Evolutionary conservation across 64 coral and sea anemone species (phyloP), one percentile per base, ranked within the genome.

Genomic region (Actinia tenebrosa): DNA sequence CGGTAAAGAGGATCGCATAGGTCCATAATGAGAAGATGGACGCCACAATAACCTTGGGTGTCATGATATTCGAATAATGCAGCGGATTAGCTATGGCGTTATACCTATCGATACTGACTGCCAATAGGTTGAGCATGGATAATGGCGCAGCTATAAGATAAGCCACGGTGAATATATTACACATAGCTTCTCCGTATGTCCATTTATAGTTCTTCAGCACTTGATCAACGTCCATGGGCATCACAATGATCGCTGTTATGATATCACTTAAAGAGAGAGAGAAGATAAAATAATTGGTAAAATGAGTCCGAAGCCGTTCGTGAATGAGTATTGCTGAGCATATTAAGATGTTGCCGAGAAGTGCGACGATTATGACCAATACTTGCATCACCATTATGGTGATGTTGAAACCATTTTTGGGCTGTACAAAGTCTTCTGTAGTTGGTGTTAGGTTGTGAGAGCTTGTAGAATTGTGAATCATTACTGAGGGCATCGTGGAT

Each of bases 271-370:
- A 64, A 0, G 97, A 93, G 18, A 99, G 83, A 53, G 91, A 95
- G 79, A 99, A 89, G 44, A 99, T 90, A 66, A 95, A 99, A 61
- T 92, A 99, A 72, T 95, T 99, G 16, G 97, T 91, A 7, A 64
- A 13, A 1, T 85, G 81, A 11, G 60, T 93, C 17, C 91, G 97
- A 15, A 99, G 89, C 61, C 93, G 88, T 82, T 95, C 64, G 10
- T 94, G 91, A 10, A 99, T 50, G 17, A 85, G 69, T 83, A 99
- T 95, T 37, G 97, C 97, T 4, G 84, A 71, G 54, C 93, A 95
- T 2, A 99, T 93, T n/a, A 99, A 68, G 17, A 92, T n/a, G 71
- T 99, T 99, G n/a, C 97, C 97, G 46, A 79, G 63, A 27, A 99
- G 77, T 0, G 93, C 88, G 16, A 90, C 71, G 37, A 72, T 78